Percentiles rank a stretch among this genome's conserved stretches.
Evolutionary conservation across 2,797 vertebrate genomes (phyloP).

Genomic region (Eremophila alpestris): DNA sequence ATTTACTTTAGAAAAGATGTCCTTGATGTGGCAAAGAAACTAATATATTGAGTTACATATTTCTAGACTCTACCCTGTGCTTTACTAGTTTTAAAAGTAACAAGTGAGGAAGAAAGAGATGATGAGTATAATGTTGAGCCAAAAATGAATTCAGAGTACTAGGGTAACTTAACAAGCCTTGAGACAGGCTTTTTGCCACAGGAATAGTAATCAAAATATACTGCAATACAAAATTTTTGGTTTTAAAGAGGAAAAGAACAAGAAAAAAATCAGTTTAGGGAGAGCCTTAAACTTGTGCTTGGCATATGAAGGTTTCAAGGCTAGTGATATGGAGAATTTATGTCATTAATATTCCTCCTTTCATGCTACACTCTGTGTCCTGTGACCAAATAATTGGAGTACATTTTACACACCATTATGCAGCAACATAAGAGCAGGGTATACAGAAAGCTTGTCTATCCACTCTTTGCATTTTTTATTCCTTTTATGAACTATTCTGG

Average conservation of each 20-base stretch:
- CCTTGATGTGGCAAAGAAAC: constrained; percentile 16
- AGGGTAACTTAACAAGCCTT: background rate
- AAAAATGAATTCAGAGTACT: background rate
- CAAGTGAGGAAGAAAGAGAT: constrained; percentile 22
- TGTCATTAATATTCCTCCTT: constrained; percentile 40
- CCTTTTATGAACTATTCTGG: constrained; percentile 56
- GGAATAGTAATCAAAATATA: background rate
- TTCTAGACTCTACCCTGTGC: background rate
- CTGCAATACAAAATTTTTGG: background rate
- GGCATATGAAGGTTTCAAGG: constrained; percentile 19
- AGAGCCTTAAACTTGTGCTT: background rate
- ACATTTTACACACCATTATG: constrained; percentile 56
- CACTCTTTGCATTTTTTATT: constrained; percentile 64
- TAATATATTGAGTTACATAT: constrained; percentile 6
- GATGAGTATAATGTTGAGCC: constrained; percentile 49
- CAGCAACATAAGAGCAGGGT: background rate
- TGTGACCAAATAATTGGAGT: constrained; percentile 42
- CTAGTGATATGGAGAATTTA: constrained; percentile 17
- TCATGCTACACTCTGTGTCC: background rate
- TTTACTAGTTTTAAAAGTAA: constrained; percentile 55
- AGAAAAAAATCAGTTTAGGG: background rate
- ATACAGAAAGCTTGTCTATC: constrained; percentile 30
- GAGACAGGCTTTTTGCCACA: background rate
- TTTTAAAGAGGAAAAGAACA: background rate
- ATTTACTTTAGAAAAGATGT: constrained; percentile 24